These are phyloP conservation scores for Trachymyrmex septentrionalis DNA, from an alignment of 1,140 invertebrate species.

Conservation along the genomic window DNA sequence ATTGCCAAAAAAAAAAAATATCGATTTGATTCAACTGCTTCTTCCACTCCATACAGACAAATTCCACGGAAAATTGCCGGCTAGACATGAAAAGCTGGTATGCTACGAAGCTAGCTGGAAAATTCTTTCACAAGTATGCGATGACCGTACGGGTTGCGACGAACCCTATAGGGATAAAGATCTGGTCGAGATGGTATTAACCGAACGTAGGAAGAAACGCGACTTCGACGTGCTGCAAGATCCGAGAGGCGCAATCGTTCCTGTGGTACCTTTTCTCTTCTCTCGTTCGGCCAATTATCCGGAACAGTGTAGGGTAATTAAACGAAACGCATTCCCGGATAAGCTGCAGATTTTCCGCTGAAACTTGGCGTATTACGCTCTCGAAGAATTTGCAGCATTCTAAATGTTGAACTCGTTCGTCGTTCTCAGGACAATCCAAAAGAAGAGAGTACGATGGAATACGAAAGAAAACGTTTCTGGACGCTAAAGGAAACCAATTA, in stretches of 20 bases:
- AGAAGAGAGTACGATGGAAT: not conserved
- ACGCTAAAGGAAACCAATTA: not conserved
- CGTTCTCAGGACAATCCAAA: conserved; percentile 17
- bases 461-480: not conserved
- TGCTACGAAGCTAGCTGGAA: conserved; percentile 37
- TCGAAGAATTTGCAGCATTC: conserved; percentile 43
- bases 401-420: not conserved
- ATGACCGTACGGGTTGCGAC: conserved; percentile 16
- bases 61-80: conserved; percentile 69
- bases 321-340: conserved; percentile 64
- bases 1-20: conserved; percentile 29
- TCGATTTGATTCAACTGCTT: conserved; percentile 17
- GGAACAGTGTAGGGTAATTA: conserved; percentile 63
- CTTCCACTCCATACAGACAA: not conserved
- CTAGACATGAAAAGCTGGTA: conserved; percentile 59
- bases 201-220: conserved; percentile 17
- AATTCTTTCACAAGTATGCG: conserved; percentile 72
- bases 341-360: conserved; percentile 37
- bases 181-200: conserved; percentile 28
- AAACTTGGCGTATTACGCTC: conserved; percentile 49
- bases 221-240: conserved; percentile 44
- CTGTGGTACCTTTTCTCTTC: not conserved
- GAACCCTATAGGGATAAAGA: conserved; percentile 22
- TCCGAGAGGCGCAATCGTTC: not conserved
- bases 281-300: conserved; percentile 26